Evolutionary conservation across 1,140 invertebrate species (phyloP).

Genomic region (Carposina sasakii): DNA sequence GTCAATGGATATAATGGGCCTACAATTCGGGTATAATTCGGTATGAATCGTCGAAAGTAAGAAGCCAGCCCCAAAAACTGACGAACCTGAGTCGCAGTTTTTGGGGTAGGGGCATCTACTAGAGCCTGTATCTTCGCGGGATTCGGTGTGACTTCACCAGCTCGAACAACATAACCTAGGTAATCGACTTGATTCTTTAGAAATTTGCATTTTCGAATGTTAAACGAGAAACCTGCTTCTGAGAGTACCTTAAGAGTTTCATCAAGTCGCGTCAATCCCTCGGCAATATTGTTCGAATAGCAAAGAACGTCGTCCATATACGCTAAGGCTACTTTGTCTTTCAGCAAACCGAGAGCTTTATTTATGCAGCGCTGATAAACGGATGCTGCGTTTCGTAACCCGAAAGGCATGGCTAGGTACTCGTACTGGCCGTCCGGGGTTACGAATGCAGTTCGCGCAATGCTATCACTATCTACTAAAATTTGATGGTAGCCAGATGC

Average conservation of each 20-base stretch:
- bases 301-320: conserved; percentile 5
- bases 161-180: conserved; percentile 18
- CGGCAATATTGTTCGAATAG: neutral
- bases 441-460: conserved; percentile 50
- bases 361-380: conserved; percentile 35
- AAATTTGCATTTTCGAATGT: conserved; percentile 25
- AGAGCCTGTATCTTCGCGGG: conserved; percentile 24
- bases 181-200: conserved; percentile 24
- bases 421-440: conserved; percentile 45
- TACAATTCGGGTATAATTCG: neutral
- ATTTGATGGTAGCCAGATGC: conserved; percentile 62
- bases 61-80: neutral
- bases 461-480: conserved; percentile 14
- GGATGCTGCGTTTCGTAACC: conserved; percentile 28
- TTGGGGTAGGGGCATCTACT: neutral
- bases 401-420: conserved; percentile 35
- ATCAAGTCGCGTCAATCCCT: neutral
- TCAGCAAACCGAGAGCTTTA: conserved; percentile 9
- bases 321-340: neutral
- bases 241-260: conserved; percentile 2
- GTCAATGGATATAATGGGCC: neutral
- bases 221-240: conserved; percentile 20
- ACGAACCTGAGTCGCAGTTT: neutral
- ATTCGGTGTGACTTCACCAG: conserved; percentile 21
- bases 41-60: neutral